Evolutionary conservation across 2,888 invertebrate genomes (phyloP).

Genomic region (Encarsia formosa): DNA sequence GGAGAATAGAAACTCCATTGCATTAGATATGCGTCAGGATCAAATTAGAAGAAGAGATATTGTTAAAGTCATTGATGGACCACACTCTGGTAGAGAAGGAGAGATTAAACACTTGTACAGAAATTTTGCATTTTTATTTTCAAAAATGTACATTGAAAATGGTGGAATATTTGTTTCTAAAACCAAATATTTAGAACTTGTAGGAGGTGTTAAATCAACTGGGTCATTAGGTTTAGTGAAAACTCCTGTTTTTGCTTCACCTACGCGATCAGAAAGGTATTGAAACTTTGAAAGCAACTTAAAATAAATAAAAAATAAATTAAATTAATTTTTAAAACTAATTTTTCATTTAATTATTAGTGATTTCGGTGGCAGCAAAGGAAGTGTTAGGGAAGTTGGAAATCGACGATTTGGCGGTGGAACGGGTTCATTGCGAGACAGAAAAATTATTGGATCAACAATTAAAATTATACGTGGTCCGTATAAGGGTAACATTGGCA

Average conservation of each 20-base stretch:
- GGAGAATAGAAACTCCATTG: conserved; percentile 55
- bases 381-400: conserved; percentile 27
- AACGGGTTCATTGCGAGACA: conserved; percentile 37
- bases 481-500: conserved; percentile 59
- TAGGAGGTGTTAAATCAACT: conserved; percentile 46
- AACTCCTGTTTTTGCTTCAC: conserved; percentile 58
- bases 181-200: conserved; percentile 55
- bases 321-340: background rate
- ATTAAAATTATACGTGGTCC: conserved; percentile 60
- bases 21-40: conserved; percentile 59
- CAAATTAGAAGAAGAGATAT: conserved; percentile 57
- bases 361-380: conserved; percentile 14
- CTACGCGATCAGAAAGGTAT: conserved; percentile 53
- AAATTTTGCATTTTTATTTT: conserved; percentile 58
- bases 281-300: background rate
- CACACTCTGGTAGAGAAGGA: conserved; percentile 55
- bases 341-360: background rate
- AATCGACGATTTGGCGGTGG: conserved; percentile 30
- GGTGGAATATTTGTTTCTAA: conserved; percentile 62
- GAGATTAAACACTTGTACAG: conserved; percentile 61
- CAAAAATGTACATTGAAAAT: conserved; percentile 58
- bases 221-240: conserved; percentile 44
- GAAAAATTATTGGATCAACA: conserved; percentile 58
- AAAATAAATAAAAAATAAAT: background rate
- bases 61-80: conserved; percentile 60